Evolutionary conservation across 2,888 invertebrate genomes (phyloP).

Genomic region (Aromia moschata): DNA sequence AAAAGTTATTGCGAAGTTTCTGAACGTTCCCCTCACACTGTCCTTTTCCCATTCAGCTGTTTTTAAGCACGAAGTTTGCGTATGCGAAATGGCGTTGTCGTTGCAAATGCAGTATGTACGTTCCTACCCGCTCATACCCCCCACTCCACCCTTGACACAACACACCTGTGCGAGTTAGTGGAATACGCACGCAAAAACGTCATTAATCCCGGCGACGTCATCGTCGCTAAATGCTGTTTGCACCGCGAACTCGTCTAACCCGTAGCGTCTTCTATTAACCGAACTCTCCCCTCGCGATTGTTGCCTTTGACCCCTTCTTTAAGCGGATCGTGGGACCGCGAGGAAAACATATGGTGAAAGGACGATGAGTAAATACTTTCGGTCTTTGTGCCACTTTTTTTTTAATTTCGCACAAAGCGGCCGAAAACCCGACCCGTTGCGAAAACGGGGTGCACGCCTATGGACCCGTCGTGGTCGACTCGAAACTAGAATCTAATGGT

Average conservation of each 20-base stretch:
- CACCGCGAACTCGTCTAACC: constrained; percentile 20
- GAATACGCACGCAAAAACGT: constrained; percentile 25
- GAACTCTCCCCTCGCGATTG: constrained; percentile 12
- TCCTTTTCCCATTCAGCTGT: constrained; percentile 55
- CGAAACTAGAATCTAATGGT: too few relatives aligned
- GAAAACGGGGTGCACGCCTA: too few relatives aligned
- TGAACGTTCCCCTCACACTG: constrained; percentile 35
- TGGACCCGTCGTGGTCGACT: too few relatives aligned
- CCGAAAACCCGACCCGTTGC: constrained; percentile 4
- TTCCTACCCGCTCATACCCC: constrained; percentile 14
- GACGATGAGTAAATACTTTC: constrained; percentile 15
- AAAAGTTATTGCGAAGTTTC: constrained; percentile 41
- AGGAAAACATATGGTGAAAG: constrained; percentile 21
- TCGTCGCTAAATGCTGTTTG: constrained; percentile 17
- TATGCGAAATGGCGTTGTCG: constrained; percentile 40
- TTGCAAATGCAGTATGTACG: constrained; percentile 44
- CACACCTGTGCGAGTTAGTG: constrained; percentile 8
- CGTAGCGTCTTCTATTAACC: constrained; percentile 26
- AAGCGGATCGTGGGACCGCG: constrained; percentile 23
- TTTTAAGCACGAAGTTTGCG: constrained; percentile 46
- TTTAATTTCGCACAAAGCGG: background rate
- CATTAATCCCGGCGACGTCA: constrained; percentile 19
- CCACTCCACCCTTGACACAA: background rate
- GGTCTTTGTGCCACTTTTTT: constrained; percentile 14
- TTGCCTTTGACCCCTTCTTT: constrained; percentile 21